Conservation (phyloP, 2,888 invertebrate genomes). For the Noctua fimbriata region DNA sequence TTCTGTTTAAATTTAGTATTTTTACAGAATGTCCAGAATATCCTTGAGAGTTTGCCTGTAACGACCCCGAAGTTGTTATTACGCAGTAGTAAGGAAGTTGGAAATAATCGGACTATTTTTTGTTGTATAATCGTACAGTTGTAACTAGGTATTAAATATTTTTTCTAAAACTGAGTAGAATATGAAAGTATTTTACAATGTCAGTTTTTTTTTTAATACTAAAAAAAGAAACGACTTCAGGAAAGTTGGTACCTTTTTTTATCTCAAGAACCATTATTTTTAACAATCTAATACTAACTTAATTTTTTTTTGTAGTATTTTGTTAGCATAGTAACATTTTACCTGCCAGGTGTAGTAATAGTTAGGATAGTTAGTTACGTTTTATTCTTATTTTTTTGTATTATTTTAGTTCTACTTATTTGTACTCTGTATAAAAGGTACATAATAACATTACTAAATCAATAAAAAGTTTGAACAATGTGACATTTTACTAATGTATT, state of each 20-base stretch:
- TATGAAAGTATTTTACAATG: background rate
- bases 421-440: too few species aligned
- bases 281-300: background rate
- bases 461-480: too few species aligned
- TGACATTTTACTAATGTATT: too few species aligned
- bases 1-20: constrained; percentile 19
- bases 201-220: background rate
- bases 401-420: too few species aligned
- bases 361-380: background rate
- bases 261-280: background rate
- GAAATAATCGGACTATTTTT: background rate
- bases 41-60: background rate
- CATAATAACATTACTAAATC: too few species aligned
- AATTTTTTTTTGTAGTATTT: too few species aligned
- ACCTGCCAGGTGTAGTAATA: too few species aligned
- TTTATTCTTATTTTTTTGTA: background rate
- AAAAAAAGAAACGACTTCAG: background rate
- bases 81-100: background rate
- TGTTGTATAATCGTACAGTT: too few species aligned
- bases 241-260: background rate
- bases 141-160: background rate
- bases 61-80: background rate
- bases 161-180: background rate
- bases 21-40: constrained; percentile 17
- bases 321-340: too few species aligned